These are phyloP conservation scores for Pseudomyrmex flavicornis DNA, from an alignment of 1,140 invertebrate genomes.

Conservation along the genomic window DNA sequence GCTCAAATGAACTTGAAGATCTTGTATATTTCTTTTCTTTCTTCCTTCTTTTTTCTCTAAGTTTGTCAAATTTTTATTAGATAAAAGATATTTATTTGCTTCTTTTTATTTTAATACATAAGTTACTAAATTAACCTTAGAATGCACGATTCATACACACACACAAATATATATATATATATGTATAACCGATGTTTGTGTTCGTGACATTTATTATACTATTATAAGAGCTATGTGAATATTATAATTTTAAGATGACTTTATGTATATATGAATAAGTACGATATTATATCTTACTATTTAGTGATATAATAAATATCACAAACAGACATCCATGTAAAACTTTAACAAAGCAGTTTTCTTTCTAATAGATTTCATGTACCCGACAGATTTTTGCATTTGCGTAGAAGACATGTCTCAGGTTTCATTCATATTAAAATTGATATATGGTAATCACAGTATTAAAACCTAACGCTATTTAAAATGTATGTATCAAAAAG, in stretches of 20 bases:
- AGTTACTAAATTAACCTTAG: conserved; percentile 20
- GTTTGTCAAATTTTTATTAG: not conserved
- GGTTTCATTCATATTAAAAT: no score
- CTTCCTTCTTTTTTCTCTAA: not conserved
- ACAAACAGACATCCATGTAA: not conserved
- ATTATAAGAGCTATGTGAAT: conserved; percentile 16
- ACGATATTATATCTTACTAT: not conserved
- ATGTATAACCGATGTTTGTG: not conserved
- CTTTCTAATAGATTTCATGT: not conserved
- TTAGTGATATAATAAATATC: conserved; percentile 25
- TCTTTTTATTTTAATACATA: not conserved
- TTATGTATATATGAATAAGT: not conserved
- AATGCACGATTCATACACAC: not conserved
- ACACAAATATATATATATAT: no score
- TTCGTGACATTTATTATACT: conserved; percentile 25
- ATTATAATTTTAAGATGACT: not conserved
- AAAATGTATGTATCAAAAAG: no score
- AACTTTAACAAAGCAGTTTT: not conserved
- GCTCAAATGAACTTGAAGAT: conserved; percentile 7
- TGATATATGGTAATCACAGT: no score
- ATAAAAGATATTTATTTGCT: not conserved
- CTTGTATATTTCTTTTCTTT: not conserved
- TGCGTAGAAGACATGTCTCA: no score
- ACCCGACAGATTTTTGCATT: no score
- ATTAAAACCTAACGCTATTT: no score